Conservation (phyloP, 2,888 invertebrate species). For the Tanypteryx hageni region DNA sequence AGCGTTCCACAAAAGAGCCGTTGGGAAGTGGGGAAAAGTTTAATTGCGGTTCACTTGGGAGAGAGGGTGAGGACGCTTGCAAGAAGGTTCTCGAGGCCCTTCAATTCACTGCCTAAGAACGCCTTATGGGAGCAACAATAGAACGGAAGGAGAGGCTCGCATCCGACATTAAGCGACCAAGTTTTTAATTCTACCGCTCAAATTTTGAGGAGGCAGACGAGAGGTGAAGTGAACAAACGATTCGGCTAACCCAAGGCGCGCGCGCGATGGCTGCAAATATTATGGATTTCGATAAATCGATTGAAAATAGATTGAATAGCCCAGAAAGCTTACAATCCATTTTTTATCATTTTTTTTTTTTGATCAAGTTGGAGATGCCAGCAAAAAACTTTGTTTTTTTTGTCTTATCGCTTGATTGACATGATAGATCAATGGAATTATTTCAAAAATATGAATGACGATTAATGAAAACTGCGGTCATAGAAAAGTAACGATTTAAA, state of each 20-base stretch:
- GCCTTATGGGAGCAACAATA: conserved; percentile 24
- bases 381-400: too few species aligned
- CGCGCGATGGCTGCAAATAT: conserved; percentile 14
- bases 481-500: too few species aligned
- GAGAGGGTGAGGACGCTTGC: not conserved
- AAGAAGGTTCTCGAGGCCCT: not conserved
- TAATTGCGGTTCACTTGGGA: conserved; percentile 33
- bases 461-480: too few species aligned
- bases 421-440: too few species aligned
- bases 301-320: conserved; percentile 2
- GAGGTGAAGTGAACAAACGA: not conserved
- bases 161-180: conserved; percentile 30
- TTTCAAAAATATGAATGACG: too few species aligned
- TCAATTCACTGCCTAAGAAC: conserved; percentile 58
- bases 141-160: not conserved
- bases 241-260: not conserved
- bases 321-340: too few species aligned
- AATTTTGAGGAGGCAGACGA: not conserved
- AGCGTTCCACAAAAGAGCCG: not conserved
- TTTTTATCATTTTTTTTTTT: too few species aligned
- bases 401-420: too few species aligned
- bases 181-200: conserved; percentile 37
- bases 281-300: conserved; percentile 17
- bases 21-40: conserved; percentile 1
- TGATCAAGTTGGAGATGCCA: too few species aligned